Conservation (phyloP, 1,140 invertebrate species). For the Heterodera carotae region DNA sequence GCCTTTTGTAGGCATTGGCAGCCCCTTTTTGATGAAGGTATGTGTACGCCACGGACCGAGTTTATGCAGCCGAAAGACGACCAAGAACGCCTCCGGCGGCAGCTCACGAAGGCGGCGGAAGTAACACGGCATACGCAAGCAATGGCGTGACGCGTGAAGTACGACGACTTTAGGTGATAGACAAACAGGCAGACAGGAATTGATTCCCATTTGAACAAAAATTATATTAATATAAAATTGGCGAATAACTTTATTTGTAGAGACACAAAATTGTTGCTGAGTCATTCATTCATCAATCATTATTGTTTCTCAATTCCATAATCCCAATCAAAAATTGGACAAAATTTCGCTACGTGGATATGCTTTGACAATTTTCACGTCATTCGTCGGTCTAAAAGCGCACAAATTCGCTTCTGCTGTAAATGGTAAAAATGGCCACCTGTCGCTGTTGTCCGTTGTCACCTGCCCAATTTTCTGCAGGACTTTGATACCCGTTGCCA, state of each 20-base stretch:
- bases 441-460: constrained; percentile 34
- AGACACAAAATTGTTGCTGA: too few species aligned
- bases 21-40: neutral
- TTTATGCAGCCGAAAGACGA: neutral
- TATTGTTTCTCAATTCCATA: too few species aligned
- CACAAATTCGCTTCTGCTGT: neutral
- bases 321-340: constrained; percentile 13
- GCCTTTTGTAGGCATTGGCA: neutral
- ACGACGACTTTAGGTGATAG: neutral
- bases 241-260: too few species aligned
- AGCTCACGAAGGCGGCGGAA: neutral
- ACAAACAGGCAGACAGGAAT: too few species aligned
- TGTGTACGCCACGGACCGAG: constrained; percentile 11
- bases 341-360: constrained; percentile 24
- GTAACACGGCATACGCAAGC: neutral
- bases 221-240: neutral
- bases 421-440: neutral
- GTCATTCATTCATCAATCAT: too few species aligned
- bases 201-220: constrained; percentile 1
- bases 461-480: constrained; percentile 31
- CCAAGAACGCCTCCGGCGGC: neutral
- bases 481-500: constrained; percentile 68
- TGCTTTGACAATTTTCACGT: constrained; percentile 29
- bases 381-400: constrained; percentile 15
- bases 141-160: constrained; percentile 9